Evolutionary conservation across 2,113 vertebrate species (phyloP), one percentile per base, ranked within the genome.

Genomic region (Gracilinanus agilis): DNA sequence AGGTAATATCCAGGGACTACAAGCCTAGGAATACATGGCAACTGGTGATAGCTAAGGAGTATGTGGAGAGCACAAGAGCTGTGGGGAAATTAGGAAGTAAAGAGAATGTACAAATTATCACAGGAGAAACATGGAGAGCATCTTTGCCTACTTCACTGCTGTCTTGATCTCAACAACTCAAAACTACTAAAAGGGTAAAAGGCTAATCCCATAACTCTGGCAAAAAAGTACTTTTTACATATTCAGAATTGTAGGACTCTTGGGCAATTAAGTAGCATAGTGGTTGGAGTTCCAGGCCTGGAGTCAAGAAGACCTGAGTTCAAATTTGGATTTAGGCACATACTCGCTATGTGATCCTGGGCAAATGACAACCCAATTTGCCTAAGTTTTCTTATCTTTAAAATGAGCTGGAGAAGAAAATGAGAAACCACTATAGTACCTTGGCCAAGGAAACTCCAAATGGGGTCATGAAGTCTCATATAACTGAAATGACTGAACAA

Each of bases 201-300:
- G 53, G 9, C 12, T 53, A 91, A 75, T 53, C 67, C 56, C 13
- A 10, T 75, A 83, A 19, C 40, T 58, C 27, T 54, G 83, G 56
- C 53, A 92, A 90, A 91, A 94, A 89, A 90, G 94, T 58, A n/a
- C 23, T 92, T 23, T 67, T 94, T 94, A 92, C 90, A 92, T 94
- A 94, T 89, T 94, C 0, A 90, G 89, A 91, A 2, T 2, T 90
- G 53, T 49, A 58, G 44, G n/a, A n/a, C n/a, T n/a, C n/a, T n/a
- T n/a, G n/a, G n/a, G n/a, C n/a, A n/a, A n/a, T n/a, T n/a, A n/a
- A n/a, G n/a, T n/a, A n/a, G n/a, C n/a, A n/a, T n/a, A n/a, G n/a
- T n/a, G n/a, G n/a, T n/a, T n/a, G n/a, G n/a, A n/a, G n/a, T n/a
- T n/a, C n/a, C n/a, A n/a, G n/a, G n/a, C n/a, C n/a, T n/a, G n/a